Base-by-base conservation (phyloP, 2,113 vertebrate genomes). In the Chauna torquata region DNA sequence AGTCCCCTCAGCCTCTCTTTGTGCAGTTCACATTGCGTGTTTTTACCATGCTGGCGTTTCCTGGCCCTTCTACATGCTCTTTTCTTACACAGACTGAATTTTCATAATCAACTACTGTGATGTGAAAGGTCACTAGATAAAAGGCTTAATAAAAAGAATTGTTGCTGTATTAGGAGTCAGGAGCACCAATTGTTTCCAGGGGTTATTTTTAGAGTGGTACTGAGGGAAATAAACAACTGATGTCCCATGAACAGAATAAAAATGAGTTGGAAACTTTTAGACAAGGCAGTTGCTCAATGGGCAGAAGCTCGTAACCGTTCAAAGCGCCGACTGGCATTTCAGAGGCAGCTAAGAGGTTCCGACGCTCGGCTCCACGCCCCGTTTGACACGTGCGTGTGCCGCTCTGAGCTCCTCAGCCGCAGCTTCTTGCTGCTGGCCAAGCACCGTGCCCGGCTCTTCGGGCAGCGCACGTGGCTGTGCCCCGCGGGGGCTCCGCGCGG, bases 261-360 rank as follows among this genome's bases (percentile, higher is more conserved):
- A 58, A 38, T 22, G 10, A 75, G 38, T 2, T 18, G 52, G 42
- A 22, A 82, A 45, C 20, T 50, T 47, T 9, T 8, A 12, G 42
- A 58, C 10, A 38, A 55, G 38, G 50, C 75, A 5, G 23, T 34
- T 0, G 8, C 24, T 19, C 17, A 7, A 8, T 11, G 38, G 71
- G 11, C 2, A 5, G 57, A 12, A 38, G 3, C 27, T 16, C 32
- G 1, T 1, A 11, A 25, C 22, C 6, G 68, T 23, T 9, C 34
- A 50, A 18, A n/a, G 18, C 4, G 6, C 42, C 38, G n/a, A 5
- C 12, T 8, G 23, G 13, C 0, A 1, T 8, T 11, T 34, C 24
- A 16, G 32, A 23, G 50, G 22, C 36, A 27, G 47, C 30, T 15
- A 0, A 2, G 74, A 32, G 76, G 25, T 17, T 45, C 25, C 49